Evolutionary conservation across 1,140 invertebrate genomes (phyloP).

Genomic region (Thaumetopoea pityocampa): DNA sequence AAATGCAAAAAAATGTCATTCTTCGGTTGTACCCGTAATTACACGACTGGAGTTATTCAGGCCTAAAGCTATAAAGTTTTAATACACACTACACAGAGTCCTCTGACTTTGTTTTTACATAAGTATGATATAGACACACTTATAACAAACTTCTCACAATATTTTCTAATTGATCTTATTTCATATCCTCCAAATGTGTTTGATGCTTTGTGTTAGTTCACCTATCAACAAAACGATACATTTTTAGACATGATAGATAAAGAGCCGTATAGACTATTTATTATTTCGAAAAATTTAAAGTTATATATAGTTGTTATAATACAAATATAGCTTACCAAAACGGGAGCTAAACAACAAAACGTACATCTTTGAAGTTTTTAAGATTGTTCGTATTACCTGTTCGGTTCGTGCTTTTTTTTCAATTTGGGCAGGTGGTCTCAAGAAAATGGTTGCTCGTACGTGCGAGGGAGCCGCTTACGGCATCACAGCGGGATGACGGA

Average conservation of each 20-base stretch:
- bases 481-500: slow-evolving; percentile 8
- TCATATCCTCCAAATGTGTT: no score
- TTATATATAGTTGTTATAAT: background rate
- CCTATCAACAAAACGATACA: no score
- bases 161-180: no score
- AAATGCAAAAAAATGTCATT: slow-evolving; percentile 1
- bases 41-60: background rate
- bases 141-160: no score
- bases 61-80: no score
- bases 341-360: slow-evolving; percentile 10
- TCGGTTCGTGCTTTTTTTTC: slow-evolving; percentile 16
- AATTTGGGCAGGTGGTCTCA: slow-evolving; percentile 20
- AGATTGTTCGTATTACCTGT: slow-evolving; percentile 22
- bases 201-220: no score
- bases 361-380: slow-evolving; percentile 7
- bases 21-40: slow-evolving; percentile 4
- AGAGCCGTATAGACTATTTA: no score
- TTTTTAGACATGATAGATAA: no score
- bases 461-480: slow-evolving; percentile 18
- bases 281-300: no score
- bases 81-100: no score
- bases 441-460: slow-evolving; percentile 18
- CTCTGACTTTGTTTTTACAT: no score
- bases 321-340: background rate
- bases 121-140: no score